Conservation (phyloP, 1,140 invertebrate species). For the Epicauta chinensis region DNA sequence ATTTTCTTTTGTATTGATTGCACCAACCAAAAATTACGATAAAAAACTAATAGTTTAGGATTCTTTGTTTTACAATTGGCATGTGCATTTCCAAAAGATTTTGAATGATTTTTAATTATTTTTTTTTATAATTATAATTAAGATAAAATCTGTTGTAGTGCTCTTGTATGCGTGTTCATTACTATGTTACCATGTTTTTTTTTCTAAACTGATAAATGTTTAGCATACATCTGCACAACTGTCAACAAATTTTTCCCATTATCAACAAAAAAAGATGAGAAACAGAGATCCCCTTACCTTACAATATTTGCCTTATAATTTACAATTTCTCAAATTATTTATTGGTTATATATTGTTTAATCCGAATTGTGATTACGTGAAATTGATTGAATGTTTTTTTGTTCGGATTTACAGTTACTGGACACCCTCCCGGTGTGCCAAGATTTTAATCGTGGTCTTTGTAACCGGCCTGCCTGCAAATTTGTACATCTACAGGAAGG, state of each 20-base stretch:
- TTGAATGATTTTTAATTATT: constrained; percentile 17
- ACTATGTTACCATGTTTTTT: constrained; percentile 8
- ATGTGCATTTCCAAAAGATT: constrained; percentile 26
- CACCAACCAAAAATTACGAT: constrained; percentile 8
- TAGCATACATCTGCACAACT: constrained; percentile 31
- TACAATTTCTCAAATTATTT: not conserved
- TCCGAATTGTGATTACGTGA: not conserved
- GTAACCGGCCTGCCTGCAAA: constrained; percentile 90
- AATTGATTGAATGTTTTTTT: constrained; percentile 13
- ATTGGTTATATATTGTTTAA: not conserved
- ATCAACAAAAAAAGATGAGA: not conserved
- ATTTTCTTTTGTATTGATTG: not conserved
- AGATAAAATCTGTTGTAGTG: constrained; percentile 26
- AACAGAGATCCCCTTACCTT: not conserved
- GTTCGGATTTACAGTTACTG: constrained; percentile 82
- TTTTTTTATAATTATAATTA: not conserved
- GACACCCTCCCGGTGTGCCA: constrained; percentile 99
- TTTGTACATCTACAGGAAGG: constrained; percentile 93
- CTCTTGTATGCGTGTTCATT: constrained; percentile 31
- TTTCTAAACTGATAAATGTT: constrained; percentile 10
- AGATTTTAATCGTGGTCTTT: constrained; percentile 97
- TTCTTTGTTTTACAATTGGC: constrained; percentile 23
- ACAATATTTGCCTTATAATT: not conserved
- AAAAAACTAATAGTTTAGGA: constrained; percentile 1
- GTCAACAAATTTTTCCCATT: constrained; percentile 3